Conservation (phyloP, 2,113 vertebrate species). For the Proteles cristata region DNA sequence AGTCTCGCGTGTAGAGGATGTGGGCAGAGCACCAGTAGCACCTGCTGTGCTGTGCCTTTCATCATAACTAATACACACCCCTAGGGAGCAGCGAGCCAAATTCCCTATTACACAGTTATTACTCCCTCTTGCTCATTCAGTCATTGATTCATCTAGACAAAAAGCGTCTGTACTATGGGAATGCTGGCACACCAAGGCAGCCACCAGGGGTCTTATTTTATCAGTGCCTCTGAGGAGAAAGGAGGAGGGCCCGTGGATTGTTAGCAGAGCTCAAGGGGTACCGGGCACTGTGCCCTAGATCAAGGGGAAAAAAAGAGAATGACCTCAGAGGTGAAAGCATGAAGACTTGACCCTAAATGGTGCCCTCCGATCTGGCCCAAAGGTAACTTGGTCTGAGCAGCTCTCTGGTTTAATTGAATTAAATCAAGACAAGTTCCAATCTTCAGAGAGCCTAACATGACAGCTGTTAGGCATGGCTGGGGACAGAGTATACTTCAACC, state of each 20-base stretch:
- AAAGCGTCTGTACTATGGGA: not conserved
- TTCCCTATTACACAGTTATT: not conserved
- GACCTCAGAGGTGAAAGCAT: not conserved
- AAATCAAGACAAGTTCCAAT: not conserved
- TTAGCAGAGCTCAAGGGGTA: not conserved
- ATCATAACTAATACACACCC: not conserved
- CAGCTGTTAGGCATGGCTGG: not conserved
- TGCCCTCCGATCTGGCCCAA: not conserved
- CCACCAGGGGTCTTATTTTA: not conserved
- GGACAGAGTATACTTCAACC: not conserved
- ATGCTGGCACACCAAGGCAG: not conserved
- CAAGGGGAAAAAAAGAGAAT: not conserved
- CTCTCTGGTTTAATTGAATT: not conserved
- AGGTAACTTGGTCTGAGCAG: not conserved
- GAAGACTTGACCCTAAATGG: not conserved
- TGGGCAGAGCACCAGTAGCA: not conserved
- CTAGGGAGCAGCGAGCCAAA: not conserved
- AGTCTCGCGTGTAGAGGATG: not conserved
- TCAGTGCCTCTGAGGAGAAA: not conserved
- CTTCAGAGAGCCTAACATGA: not conserved
- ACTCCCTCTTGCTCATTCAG: not conserved
- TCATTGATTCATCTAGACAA: conserved; percentile 4
- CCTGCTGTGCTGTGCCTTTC: not conserved
- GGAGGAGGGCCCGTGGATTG: not conserved
- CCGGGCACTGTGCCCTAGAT: not conserved